These are phyloP conservation scores for Herpetotheres cachinnans DNA, from an alignment of 2,113 vertebrate genomes.

Conservation along the genomic window DNA sequence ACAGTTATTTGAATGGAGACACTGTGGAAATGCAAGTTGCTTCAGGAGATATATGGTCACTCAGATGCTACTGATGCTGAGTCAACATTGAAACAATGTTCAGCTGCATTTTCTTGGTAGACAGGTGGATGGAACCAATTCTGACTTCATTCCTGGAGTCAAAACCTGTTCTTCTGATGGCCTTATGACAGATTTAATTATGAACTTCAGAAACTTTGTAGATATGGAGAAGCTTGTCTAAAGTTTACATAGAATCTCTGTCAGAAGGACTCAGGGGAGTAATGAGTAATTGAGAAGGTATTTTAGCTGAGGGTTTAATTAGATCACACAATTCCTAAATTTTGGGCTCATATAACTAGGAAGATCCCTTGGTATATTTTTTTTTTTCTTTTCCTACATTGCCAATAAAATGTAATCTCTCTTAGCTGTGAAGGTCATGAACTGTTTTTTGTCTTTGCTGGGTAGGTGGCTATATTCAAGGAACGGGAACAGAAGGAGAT, in stretches of 20 bases:
- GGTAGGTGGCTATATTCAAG: conserved; percentile 90
- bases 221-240: background rate
- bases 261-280: background rate
- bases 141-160: background rate
- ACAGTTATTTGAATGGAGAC: background rate
- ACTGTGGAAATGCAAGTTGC: background rate
- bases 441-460: background rate
- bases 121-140: background rate
- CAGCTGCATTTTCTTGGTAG: background rate
- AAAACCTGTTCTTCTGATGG: background rate
- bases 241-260: background rate
- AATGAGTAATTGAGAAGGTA: background rate
- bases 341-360: background rate
- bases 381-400: background rate
- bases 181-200: background rate
- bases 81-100: background rate
- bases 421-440: background rate
- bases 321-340: background rate
- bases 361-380: background rate
- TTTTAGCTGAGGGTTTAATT: background rate
- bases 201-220: background rate
- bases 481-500: conserved; percentile 93
- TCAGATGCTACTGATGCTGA: background rate
- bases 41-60: background rate
- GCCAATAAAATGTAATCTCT: background rate